These are phyloP conservation scores for Montipora efflorescens DNA, from an alignment of 64 coral and sea anemone species.

Conservation along the genomic window DNA sequence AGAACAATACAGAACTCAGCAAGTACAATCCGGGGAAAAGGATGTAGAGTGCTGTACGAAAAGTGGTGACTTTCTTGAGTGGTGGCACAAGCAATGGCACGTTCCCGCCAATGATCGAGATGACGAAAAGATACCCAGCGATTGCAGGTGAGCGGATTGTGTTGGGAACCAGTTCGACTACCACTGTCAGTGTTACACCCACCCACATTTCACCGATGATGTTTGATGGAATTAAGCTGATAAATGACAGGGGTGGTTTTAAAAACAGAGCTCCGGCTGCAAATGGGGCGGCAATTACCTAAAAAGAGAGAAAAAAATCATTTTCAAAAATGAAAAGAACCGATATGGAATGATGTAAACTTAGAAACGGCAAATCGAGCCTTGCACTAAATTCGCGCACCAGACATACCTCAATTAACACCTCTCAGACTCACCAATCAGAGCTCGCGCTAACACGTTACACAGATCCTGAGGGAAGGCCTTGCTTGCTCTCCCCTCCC, in stretches of 20 bases:
- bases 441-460: too few species aligned
- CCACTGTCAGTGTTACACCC: slow-evolving; percentile 91
- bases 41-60: slow-evolving; percentile 87
- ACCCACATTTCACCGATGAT: slow-evolving; percentile 99
- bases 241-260: slow-evolving; percentile 83
- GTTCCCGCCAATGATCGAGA: slow-evolving; percentile 95
- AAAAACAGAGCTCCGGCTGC: slow-evolving; percentile 94
- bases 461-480: too few species aligned
- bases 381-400: too few species aligned
- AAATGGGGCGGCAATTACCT: slow-evolving; percentile 91
- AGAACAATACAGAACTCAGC: slow-evolving; percentile 87
- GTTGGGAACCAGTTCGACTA: slow-evolving; percentile 93
- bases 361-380: too few species aligned
- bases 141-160: slow-evolving; percentile 83
- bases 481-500: too few species aligned
- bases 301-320: slow-evolving; percentile 42
- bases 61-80: slow-evolving; percentile 78
- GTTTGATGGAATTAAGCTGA: slow-evolving; percentile 92
- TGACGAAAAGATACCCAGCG: slow-evolving; percentile 95
- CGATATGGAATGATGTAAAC: too few species aligned
- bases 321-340: too few species aligned
- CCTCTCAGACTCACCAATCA: too few species aligned
- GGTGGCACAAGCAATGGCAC: slow-evolving; percentile 83
- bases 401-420: too few species aligned
- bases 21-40: slow-evolving; percentile 90